phyloP scores from a whole-genome alignment of 2,888 invertebrate species.

The Tetragonisca angustula region DNA sequence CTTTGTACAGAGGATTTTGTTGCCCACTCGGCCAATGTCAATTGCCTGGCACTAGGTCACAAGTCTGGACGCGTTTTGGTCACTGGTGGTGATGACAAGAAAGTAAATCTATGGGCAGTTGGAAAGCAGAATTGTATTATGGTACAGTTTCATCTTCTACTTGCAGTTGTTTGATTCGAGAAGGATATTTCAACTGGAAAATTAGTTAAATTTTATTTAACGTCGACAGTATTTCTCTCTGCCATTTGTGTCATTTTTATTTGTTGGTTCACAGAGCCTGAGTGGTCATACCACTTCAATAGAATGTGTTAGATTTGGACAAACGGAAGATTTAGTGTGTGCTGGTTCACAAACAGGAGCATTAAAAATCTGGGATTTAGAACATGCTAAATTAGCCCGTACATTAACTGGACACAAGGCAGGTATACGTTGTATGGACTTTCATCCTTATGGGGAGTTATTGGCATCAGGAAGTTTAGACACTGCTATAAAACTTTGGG shows the following conservation, averaged over 20 bases:
- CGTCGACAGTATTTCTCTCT: neutral
- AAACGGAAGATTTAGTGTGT: slow-evolving; percentile 96
- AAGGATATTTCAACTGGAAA: neutral
- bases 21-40: slow-evolving; percentile 94
- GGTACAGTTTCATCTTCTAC: slow-evolving; percentile 85
- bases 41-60: slow-evolving; percentile 94
- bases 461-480: slow-evolving; percentile 97
- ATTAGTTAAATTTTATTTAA: neutral
- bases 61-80: slow-evolving; percentile 96
- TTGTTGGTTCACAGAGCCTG: slow-evolving; percentile 88
- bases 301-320: slow-evolving; percentile 97
- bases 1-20: slow-evolving; percentile 91
- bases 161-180: neutral
- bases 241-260: too few relatives aligned
- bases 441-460: slow-evolving; percentile 98
- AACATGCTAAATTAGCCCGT: slow-evolving; percentile 95
- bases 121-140: slow-evolving; percentile 97
- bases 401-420: slow-evolving; percentile 96
- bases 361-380: slow-evolving; percentile 97
- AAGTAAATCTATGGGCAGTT: slow-evolving; percentile 98
- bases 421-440: slow-evolving; percentile 94
- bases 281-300: slow-evolving; percentile 97
- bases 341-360: slow-evolving; percentile 97
- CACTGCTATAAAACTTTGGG: slow-evolving; percentile 96
- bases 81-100: slow-evolving; percentile 98